Percentiles rank a stretch among this genome's conserved stretches.
Evolutionary conservation across 2,113 vertebrate genomes (phyloP).

Genomic region (Nestor notabilis): DNA sequence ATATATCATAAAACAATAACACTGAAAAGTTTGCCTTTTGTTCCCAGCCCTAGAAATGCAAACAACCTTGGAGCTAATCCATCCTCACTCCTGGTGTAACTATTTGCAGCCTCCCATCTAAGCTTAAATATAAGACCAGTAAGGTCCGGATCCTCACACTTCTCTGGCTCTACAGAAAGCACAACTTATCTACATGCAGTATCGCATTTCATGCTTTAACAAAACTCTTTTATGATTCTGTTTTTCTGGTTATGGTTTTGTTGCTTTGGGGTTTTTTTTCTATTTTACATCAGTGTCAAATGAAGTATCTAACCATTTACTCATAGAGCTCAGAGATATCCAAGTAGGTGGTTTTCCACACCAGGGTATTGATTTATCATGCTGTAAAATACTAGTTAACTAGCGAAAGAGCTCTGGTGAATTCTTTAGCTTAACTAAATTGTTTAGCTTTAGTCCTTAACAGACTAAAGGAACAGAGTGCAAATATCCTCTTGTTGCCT

Average conservation of each 20-base stretch:
- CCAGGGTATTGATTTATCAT: neutral
- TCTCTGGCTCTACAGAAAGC: neutral
- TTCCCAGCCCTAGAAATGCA: neutral
- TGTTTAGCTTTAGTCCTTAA: too few species aligned
- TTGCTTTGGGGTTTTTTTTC: neutral
- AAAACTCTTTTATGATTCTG: neutral
- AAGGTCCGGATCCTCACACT: neutral
- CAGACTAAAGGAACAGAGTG: neutral
- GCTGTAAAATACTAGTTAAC: neutral
- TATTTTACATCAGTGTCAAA: neutral
- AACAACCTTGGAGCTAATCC: neutral
- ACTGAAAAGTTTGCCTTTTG: neutral
- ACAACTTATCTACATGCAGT: neutral
- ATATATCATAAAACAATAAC: neutral
- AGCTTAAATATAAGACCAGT: neutral
- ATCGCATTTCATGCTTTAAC: neutral
- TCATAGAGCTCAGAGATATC: neutral
- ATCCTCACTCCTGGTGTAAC: neutral
- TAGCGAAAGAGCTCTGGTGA: neutral
- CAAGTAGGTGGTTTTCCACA: neutral
- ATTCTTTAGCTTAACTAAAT: neutral
- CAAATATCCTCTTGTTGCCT: neutral
- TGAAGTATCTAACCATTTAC: neutral
- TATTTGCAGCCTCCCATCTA: neutral
- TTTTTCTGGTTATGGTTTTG: neutral